Percentiles rank a stretch among this genome's conserved stretches.
Evolutionary conservation across 2,797 vertebrate genomes (phyloP).

Genomic region (Fringilla coelebs): DNA sequence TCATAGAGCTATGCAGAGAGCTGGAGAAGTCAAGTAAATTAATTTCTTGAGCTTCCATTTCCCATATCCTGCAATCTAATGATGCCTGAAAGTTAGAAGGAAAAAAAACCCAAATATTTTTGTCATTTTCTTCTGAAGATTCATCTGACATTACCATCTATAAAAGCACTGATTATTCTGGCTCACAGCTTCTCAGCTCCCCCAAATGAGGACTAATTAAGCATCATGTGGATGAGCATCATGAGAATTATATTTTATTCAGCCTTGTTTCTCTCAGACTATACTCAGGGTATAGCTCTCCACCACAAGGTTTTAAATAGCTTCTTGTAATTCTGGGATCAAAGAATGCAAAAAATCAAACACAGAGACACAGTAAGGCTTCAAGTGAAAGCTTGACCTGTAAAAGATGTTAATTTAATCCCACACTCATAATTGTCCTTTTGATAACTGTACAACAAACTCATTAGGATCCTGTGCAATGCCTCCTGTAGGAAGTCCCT

Average conservation of each 20-base stretch:
- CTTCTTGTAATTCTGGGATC: background rate
- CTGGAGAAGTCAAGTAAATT: background rate
- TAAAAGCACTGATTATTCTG: slow-evolving; percentile 14
- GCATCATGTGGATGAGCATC: background rate
- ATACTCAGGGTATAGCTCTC: background rate
- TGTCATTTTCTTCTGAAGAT: background rate
- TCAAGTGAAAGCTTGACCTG: background rate
- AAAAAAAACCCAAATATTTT: background rate
- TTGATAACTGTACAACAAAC: background rate
- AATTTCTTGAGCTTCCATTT: background rate
- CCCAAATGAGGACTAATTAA: slow-evolving; percentile 29
- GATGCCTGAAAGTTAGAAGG: background rate
- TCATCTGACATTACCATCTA: background rate
- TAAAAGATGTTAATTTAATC: background rate
- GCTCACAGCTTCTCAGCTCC: background rate
- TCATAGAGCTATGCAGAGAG: background rate
- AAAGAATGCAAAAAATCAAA: background rate
- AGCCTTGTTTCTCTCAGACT: background rate
- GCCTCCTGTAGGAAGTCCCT: background rate
- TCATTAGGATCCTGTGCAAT: background rate
- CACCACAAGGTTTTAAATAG: background rate
- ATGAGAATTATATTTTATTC: slow-evolving; percentile 25
- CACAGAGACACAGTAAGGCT: background rate
- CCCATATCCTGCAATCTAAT: background rate
- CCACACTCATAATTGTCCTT: background rate